phyloP scores from a whole-genome alignment of 37 sponge, comb jelly and placozoan genomes.

The Amphimedon queenslandica region DNA sequence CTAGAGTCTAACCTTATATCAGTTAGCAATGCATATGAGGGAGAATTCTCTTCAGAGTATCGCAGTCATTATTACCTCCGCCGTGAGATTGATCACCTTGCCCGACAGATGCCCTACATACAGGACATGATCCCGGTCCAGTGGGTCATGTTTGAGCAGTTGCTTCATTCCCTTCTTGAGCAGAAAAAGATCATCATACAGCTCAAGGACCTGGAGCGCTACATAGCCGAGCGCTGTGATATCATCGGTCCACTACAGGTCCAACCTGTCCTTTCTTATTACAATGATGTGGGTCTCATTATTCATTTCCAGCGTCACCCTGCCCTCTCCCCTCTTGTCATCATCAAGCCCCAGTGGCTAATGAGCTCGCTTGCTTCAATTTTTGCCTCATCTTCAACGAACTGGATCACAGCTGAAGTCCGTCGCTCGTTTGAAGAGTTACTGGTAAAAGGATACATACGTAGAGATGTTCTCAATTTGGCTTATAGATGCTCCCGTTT shows the following conservation, averaged over 20 bases:
- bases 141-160: constrained; percentile 76
- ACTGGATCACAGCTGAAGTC: constrained; percentile 49
- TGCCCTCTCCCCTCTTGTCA: constrained; percentile 32
- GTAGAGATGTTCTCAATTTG: constrained; percentile 25
- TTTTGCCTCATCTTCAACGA: constrained; percentile 20
- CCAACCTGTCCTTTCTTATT: constrained; percentile 52
- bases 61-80: constrained; percentile 54
- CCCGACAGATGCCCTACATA: constrained; percentile 60
- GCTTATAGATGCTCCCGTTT: constrained; percentile 48
- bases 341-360: constrained; percentile 65
- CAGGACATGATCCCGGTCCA: constrained; percentile 57
- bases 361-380: constrained; percentile 29
- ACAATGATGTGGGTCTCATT: constrained; percentile 57
- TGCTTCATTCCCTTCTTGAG: constrained; percentile 55
- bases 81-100: constrained; percentile 64
- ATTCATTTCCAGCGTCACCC: constrained; percentile 59
- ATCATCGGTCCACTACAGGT: constrained; percentile 48
- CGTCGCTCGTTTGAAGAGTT: constrained; percentile 33
- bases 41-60: constrained; percentile 13
- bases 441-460: constrained; percentile 13
- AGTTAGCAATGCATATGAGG: constrained; percentile 44
- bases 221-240: constrained; percentile 50
- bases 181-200: constrained; percentile 60
- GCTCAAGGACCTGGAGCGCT: constrained; percentile 34
- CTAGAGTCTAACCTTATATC: constrained; percentile 45